Conservation (phyloP, 2,113 vertebrate genomes). For the Carlito syrichta region DNA sequence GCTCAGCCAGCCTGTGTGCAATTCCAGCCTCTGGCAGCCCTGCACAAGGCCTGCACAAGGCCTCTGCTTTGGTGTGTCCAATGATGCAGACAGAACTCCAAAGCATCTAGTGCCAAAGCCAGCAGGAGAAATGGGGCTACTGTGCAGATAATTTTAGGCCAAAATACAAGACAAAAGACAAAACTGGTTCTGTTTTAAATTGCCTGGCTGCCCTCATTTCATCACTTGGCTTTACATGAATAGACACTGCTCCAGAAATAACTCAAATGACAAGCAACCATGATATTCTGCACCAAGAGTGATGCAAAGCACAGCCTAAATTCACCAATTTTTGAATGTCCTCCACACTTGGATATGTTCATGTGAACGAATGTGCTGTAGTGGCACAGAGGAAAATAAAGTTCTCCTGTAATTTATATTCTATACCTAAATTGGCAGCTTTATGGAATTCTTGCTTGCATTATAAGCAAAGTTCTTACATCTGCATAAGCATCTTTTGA, state of each 20-base stretch:
- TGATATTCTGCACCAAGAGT: neutral
- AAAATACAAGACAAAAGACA: neutral
- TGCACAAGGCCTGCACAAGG: neutral
- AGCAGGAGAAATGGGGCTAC: constrained; percentile 14
- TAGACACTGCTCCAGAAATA: neutral
- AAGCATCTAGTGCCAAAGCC: neutral
- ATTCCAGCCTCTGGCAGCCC: neutral
- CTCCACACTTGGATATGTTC: neutral
- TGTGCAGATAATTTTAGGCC: constrained; percentile 21
- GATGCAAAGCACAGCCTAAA: neutral
- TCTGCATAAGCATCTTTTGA: neutral
- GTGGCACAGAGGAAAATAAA: neutral
- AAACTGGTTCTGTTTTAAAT: neutral
- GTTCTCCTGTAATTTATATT: neutral
- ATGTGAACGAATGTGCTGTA: neutral
- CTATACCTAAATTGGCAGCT: neutral
- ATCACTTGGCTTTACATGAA: neutral
- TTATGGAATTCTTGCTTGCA: neutral
- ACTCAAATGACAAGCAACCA: neutral
- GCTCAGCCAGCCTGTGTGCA: neutral
- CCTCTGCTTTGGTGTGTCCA: neutral
- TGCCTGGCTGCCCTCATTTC: neutral
- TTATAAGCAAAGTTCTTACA: neutral
- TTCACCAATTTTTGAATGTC: neutral
- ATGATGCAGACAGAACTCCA: neutral